Percentiles rank a stretch among this genome's conserved stretches.
These are phyloP conservation scores for Meloidogyne chitwoodi DNA, from an alignment of 1,140 invertebrate genomes.

Conservation along the genomic window DNA sequence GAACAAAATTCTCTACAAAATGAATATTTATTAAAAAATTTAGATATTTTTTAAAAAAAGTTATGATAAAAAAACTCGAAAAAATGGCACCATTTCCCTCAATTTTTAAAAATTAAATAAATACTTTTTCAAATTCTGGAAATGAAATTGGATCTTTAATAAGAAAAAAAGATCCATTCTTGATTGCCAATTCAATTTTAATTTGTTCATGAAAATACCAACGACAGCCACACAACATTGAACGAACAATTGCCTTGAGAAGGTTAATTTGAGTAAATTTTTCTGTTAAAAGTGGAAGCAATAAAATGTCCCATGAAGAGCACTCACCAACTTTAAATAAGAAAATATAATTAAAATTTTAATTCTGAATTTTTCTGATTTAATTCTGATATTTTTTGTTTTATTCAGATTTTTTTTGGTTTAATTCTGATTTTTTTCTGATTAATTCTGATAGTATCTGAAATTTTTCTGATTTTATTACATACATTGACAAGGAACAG, in stretches of 20 bases:
- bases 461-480: not conserved
- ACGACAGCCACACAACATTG: constrained; percentile 10
- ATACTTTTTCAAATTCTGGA: not conserved
- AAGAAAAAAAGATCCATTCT: not conserved
- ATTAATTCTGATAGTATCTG: not conserved
- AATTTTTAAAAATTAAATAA: not conserved
- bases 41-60: no score
- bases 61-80: no score
- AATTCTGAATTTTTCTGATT: not conserved
- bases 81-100: no score
- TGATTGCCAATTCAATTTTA: not conserved
- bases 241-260: constrained; percentile 1
- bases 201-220: constrained; percentile 10
- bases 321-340: constrained; percentile 4
- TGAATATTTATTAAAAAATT: no score
- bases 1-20: not conserved
- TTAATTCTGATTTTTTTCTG: not conserved
- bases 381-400: not conserved
- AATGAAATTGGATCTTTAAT: constrained; percentile 10
- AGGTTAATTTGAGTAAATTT: not conserved
- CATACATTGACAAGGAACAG: not conserved
- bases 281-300: constrained; percentile 1
- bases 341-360: not conserved
- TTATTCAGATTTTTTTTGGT: no score
- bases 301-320: not conserved